These are phyloP conservation scores for Cephus pulcher DNA, from an alignment of 2,888 invertebrate genomes.

Conservation along the genomic window DNA sequence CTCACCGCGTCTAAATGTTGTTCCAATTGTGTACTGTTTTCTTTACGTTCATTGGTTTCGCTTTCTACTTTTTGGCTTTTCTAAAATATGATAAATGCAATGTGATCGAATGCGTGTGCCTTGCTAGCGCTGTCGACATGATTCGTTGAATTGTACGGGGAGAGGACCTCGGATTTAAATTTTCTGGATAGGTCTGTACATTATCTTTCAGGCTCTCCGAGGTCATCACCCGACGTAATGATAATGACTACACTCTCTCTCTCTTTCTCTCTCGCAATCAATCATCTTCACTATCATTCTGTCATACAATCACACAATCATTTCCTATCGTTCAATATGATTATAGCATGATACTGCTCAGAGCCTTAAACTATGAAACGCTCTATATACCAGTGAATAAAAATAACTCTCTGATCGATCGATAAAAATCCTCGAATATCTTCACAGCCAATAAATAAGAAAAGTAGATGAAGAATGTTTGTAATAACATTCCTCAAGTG, in stretches of 20 bases:
- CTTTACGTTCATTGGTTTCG: slow-evolving; percentile 62
- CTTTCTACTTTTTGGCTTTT: slow-evolving; percentile 68
- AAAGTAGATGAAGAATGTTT: not conserved
- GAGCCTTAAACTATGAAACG: not conserved
- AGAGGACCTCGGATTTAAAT: not conserved
- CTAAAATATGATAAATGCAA: slow-evolving; percentile 66
- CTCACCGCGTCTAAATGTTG: slow-evolving; percentile 68
- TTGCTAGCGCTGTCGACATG: slow-evolving; percentile 7
- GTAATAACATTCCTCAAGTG: not conserved
- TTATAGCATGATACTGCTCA: not conserved
- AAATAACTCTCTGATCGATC: not conserved
- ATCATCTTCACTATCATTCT: not conserved
- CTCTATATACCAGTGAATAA: not conserved
- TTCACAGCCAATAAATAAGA: not conserved
- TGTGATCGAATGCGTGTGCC: slow-evolving; percentile 54
- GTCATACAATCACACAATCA: not conserved
- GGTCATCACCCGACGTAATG: not conserved
- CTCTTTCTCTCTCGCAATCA: not conserved
- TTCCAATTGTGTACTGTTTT: slow-evolving; percentile 65
- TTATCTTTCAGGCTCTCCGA: not conserved
- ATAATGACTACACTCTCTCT: not conserved
- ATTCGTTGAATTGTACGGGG: not conserved
- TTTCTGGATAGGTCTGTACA: not conserved
- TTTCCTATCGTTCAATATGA: not conserved
- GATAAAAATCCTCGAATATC: not conserved